Conservation (phyloP, 2,113 vertebrate genomes). For the Triplophysa tibetana region DNA sequence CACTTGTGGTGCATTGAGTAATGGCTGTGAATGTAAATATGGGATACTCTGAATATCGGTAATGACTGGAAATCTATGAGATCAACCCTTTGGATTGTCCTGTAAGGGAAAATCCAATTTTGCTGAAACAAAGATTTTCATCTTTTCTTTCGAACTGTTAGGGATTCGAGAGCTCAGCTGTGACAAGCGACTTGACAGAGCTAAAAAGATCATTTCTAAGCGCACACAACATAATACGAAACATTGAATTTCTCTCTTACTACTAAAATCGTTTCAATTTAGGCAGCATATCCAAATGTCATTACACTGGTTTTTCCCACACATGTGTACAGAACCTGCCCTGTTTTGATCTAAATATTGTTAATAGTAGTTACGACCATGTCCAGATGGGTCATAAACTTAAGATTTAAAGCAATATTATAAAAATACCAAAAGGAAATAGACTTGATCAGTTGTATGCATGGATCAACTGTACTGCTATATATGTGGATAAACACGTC, state of each 20-base stretch:
- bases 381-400: background rate
- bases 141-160: conserved; percentile 18
- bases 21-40: conserved; percentile 35
- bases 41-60: background rate
- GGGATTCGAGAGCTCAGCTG: conserved; percentile 22
- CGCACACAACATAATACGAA: background rate
- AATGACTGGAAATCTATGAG: conserved; percentile 31
- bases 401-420: background rate
- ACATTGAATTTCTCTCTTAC: background rate
- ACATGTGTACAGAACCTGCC: no score
- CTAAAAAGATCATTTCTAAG: conserved; percentile 21
- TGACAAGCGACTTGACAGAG: conserved; percentile 29
- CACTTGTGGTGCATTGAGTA: background rate
- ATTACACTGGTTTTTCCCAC: no score
- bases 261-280: no score
- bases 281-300: no score
- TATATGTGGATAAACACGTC: background rate
- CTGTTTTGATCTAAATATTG: no score
- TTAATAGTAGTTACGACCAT: no score
- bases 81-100: conserved; percentile 29
- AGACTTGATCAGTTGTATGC: no score
- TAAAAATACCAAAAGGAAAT: background rate
- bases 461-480: background rate
- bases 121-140: conserved; percentile 36
- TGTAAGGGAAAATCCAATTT: background rate